These are phyloP conservation scores for Carassius carassius DNA, from an alignment of 2,113 vertebrate genomes.

Conservation along the genomic window DNA sequence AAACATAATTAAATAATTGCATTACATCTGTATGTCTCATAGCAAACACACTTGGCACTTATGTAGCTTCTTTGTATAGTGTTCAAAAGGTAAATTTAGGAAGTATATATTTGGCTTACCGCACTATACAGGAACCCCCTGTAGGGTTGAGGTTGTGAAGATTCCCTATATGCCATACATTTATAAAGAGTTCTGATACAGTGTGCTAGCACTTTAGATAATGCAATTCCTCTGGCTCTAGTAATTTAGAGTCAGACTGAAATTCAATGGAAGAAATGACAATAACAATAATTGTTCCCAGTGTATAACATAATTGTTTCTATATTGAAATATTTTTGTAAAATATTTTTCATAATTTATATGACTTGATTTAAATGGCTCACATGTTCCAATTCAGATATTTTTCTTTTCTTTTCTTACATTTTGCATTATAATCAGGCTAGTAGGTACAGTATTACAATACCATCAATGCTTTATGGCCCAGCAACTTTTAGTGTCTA, in stretches of 20 bases:
- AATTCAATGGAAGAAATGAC: neutral
- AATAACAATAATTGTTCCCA: neutral
- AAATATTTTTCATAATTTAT: neutral
- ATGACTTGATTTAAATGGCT: neutral
- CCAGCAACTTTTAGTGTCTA: constrained; percentile 62
- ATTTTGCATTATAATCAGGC: neutral
- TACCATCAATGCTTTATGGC: constrained; percentile 62
- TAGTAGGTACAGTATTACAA: constrained; percentile 18
- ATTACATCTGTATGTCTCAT: neutral
- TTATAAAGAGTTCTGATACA: constrained; percentile 12
- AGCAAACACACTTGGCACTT: neutral
- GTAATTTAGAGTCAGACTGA: neutral
- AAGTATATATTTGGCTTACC: neutral
- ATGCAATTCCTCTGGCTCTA: neutral
- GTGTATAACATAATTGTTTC: neutral
- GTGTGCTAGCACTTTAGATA: neutral
- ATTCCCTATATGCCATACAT: neutral
- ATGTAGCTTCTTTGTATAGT: neutral
- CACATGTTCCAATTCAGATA: too few species aligned
- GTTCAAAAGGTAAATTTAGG: neutral
- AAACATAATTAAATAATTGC: too few species aligned
- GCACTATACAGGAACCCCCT: neutral
- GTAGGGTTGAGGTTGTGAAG: neutral
- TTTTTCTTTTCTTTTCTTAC: neutral
- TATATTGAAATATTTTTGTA: neutral